These are phyloP conservation scores for Thunnus albacares DNA, from an alignment of 2,797 vertebrate species.

Conservation along the genomic window DNA sequence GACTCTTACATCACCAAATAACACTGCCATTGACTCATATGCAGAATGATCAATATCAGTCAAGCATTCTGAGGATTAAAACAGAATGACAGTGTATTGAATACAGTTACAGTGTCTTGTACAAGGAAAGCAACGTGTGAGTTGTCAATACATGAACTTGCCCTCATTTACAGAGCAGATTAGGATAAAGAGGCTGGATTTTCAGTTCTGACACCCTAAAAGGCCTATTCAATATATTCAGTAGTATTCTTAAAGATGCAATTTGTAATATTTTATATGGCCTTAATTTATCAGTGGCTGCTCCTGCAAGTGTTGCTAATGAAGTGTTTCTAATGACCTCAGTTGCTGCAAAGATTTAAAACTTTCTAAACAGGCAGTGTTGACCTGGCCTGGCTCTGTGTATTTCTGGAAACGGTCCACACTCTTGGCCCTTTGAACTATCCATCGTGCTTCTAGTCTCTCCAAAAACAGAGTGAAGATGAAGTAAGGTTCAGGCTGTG, in stretches of 20 bases:
- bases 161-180: conserved; percentile 47
- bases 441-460: neutral
- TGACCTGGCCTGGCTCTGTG: neutral
- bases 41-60: conserved; percentile 59
- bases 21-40: conserved; percentile 64
- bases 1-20: conserved; percentile 68
- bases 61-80: conserved; percentile 49
- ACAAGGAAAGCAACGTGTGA: neutral
- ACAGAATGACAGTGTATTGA: conserved; percentile 29
- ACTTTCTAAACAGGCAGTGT: neutral
- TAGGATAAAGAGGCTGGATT: conserved; percentile 31
- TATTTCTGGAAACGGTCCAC: conserved; percentile 12
- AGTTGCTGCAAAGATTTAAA: conserved; percentile 21
- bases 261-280: conserved; percentile 44
- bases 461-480: neutral
- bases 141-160: conserved; percentile 42
- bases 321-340: conserved; percentile 23
- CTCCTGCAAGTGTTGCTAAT: conserved; percentile 7
- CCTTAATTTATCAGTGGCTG: conserved; percentile 2
- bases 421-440: neutral
- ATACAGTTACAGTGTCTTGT: conserved; percentile 3
- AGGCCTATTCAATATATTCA: conserved; percentile 3
- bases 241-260: conserved; percentile 20
- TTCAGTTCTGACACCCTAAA: conserved; percentile 33
- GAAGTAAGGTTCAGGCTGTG: too few species aligned